Conservation (phyloP, 1,140 invertebrate species). For the Piezodorus guildinii region DNA sequence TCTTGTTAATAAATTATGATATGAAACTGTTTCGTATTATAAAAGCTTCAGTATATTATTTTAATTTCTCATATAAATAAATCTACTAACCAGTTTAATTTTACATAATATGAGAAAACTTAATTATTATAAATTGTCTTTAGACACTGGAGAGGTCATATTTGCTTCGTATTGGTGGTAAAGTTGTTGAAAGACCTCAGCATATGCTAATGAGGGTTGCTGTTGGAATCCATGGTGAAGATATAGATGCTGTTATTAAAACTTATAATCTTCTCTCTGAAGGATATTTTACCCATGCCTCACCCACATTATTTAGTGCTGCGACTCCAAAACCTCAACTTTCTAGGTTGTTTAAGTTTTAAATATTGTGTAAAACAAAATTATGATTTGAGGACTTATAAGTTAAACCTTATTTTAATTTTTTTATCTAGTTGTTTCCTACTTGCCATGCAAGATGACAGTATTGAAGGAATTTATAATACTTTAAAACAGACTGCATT, state of each 20-base stretch:
- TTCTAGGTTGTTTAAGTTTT: constrained; percentile 46
- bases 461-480: constrained; percentile 96
- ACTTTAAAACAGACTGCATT: constrained; percentile 89
- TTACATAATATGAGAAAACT: too few relatives aligned
- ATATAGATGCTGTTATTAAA: constrained; percentile 87
- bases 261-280: constrained; percentile 95
- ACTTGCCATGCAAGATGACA: constrained; percentile 89
- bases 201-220: constrained; percentile 98
- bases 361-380: neutral
- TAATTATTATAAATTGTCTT: constrained; percentile 15
- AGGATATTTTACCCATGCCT: constrained; percentile 92
- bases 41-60: too few relatives aligned
- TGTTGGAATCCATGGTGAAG: constrained; percentile 90
- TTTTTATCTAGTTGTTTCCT: constrained; percentile 70
- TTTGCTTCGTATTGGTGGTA: constrained; percentile 83
- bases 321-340: constrained; percentile 85
- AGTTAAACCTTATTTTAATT: neutral
- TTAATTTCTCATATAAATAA: too few relatives aligned
- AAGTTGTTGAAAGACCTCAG: constrained; percentile 92
- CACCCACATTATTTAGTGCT: constrained; percentile 84
- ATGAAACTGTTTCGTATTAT: too few relatives aligned
- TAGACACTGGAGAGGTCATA: constrained; percentile 90
- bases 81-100: too few relatives aligned
- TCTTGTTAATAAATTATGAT: too few relatives aligned
- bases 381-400: neutral